Base-by-base conservation (phyloP, 1,140 invertebrate genomes). In the Drosophila yakuba region DNA sequence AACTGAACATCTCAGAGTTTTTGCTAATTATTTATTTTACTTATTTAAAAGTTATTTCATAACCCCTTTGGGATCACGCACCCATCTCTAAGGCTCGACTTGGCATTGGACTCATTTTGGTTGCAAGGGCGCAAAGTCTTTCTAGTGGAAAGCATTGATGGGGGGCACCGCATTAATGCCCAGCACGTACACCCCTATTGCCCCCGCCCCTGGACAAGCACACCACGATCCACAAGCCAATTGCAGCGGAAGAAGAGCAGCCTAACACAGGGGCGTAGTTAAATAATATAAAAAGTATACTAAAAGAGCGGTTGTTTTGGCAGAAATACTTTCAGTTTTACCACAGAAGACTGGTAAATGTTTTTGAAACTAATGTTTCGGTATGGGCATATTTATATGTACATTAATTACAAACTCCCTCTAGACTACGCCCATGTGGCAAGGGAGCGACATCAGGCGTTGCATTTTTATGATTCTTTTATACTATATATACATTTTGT, bases 31-130 rank as follows among this genome's bases (percentile, higher is more conserved):
- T 17, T 17, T 17, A 17, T 17, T 17, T 17, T 17, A 17, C 17
- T n/a, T 8, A 7, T 28, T 39, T 17, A 7, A 38, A 38, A 11
- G 12, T 7, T 11, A 32, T 4, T 17, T 15, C 28, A 5, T 5
- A 44, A n/a, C 10, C 20, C 17, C 47, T 8, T 6, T n/a, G 8
- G n/a, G 15, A n/a, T 17, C 36, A 47, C 50, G 50, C 50, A 41
- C n/a, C n/a, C 80, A 60, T 54, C 45, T 14, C n/a, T 20, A 48
- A 54, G 60, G 48, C 55, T 67, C 32, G 47, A 51, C 38, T 61
- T 84, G 80, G 72, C 80, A 86, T 86, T 85, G 82, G 57, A 78
- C 82, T 78, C 69, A 75, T 74, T 85, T 63, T 0, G 15, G 62
- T 56, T 41, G 38, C 59, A 74, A 74, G 62, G 74, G 47, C 43